Conservation (phyloP, 2,888 invertebrate species). For the Aspidiotus rigidus region DNA sequence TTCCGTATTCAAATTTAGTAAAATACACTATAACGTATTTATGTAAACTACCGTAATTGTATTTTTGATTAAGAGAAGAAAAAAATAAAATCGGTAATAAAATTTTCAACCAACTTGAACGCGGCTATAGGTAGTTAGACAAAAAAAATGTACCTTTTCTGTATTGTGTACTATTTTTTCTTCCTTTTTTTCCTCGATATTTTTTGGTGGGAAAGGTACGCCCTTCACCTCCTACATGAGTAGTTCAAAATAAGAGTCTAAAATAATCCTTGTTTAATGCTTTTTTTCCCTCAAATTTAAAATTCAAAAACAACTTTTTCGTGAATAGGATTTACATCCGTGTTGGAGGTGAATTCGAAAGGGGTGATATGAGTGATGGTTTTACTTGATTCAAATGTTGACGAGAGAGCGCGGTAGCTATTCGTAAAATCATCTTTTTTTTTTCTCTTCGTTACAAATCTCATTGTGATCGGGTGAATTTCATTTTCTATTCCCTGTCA, state of each 20-base stretch:
- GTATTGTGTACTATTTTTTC: no score
- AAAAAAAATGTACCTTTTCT: no score
- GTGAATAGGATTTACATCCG: constrained; percentile 4
- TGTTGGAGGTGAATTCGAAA: not conserved
- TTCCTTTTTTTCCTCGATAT: no score
- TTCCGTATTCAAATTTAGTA: not conserved
- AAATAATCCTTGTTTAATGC: not conserved
- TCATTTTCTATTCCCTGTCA: not conserved
- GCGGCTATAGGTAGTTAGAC: no score
- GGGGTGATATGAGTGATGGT: constrained; percentile 1
- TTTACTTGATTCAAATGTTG: not conserved
- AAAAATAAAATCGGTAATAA: not conserved
- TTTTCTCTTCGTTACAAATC: not conserved
- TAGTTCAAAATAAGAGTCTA: not conserved
- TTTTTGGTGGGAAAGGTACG: no score
- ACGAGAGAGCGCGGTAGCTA: not conserved
- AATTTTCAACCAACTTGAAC: no score
- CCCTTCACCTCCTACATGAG: not conserved
- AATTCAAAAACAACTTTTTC: constrained; percentile 3
- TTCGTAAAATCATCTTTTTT: not conserved
- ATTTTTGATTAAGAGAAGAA: constrained; percentile 4
- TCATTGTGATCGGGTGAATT: not conserved
- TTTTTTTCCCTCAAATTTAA: not conserved
- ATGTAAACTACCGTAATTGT: constrained; percentile 4
- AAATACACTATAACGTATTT: not conserved